phyloP scores from a whole-genome alignment of 2,888 invertebrate genomes.

The Acronicta aceris region DNA sequence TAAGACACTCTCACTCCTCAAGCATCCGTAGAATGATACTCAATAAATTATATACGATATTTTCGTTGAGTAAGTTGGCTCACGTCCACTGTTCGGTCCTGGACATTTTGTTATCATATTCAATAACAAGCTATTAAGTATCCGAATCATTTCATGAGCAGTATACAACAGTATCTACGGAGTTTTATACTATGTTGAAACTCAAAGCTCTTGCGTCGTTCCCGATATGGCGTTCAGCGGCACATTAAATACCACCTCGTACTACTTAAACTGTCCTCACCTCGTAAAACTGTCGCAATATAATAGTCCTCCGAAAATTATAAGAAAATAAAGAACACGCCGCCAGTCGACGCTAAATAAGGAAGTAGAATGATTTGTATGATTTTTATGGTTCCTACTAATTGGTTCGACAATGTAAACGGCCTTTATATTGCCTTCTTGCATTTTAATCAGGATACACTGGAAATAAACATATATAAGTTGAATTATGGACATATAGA shows the following conservation, averaged over 20 bases:
- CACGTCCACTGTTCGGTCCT: conserved; percentile 78
- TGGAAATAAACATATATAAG: conserved; percentile 81
- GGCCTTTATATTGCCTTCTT: conserved; percentile 78
- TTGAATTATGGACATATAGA: conserved; percentile 82
- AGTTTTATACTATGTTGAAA: conserved; percentile 46
- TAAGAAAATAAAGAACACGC: conserved; percentile 72
- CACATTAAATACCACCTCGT: conserved; percentile 65
- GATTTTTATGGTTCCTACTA: conserved; percentile 83
- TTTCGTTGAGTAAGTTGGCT: conserved; percentile 85
- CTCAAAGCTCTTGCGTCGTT: conserved; percentile 43
- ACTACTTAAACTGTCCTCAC: conserved; percentile 77
- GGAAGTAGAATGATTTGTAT: conserved; percentile 81
- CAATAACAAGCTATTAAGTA: conserved; percentile 71
- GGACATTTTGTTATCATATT: conserved; percentile 73
- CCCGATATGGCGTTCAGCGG: conserved; percentile 69
- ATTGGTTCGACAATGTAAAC: conserved; percentile 85
- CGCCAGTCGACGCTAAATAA: conserved; percentile 72
- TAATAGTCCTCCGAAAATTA: conserved; percentile 74
- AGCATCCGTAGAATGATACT: conserved; percentile 83
- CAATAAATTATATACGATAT: conserved; percentile 87
- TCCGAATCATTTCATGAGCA: conserved; percentile 57
- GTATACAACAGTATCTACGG: conserved; percentile 50
- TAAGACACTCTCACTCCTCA: conserved; percentile 76
- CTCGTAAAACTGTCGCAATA: conserved; percentile 82
- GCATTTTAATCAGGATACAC: conserved; percentile 84